Evolutionary conservation across 2,888 invertebrate species (phyloP).

Genomic region (Trichogramma dendrolimi): DNA sequence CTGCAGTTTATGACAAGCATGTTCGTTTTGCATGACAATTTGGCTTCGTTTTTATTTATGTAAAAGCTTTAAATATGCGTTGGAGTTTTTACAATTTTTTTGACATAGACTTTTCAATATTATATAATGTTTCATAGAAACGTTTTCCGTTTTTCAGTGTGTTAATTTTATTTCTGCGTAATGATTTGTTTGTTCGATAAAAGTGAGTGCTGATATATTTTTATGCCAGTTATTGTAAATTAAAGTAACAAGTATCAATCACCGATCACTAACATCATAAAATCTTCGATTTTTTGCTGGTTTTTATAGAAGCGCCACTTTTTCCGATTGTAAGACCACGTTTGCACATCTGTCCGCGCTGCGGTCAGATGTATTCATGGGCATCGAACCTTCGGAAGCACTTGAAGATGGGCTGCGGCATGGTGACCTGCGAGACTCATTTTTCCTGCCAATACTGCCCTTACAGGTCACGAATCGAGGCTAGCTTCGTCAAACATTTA

Average conservation of each 20-base stretch:
- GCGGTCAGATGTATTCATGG: slow-evolving; percentile 52
- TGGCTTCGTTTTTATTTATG: no score
- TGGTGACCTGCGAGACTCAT: slow-evolving; percentile 50
- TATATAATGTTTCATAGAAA: no score
- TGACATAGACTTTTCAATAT: no score
- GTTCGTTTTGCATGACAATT: no score
- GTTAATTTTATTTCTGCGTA: not conserved
- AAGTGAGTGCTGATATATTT: slow-evolving; percentile 27
- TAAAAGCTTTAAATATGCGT: no score
- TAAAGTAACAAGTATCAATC: slow-evolving; percentile 13
- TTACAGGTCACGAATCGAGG: slow-evolving; percentile 51
- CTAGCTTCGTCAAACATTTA: slow-evolving; percentile 49
- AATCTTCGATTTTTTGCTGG: slow-evolving; percentile 12
- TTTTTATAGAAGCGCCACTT: slow-evolving; percentile 47
- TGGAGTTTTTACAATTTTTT: no score
- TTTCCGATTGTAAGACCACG: slow-evolving; percentile 50
- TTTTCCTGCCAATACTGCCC: slow-evolving; percentile 53
- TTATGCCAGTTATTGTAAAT: slow-evolving; percentile 28
- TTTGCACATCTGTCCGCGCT: slow-evolving; percentile 49
- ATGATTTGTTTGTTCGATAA: slow-evolving; percentile 26
- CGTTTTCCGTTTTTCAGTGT: no score
- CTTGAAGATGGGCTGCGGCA: slow-evolving; percentile 50
- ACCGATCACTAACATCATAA: no score
- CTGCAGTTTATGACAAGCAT: no score
- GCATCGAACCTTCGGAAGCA: slow-evolving; percentile 51